A percentile compares a stretch with the other conserved stretches of the same genome.
Conservation (phyloP, 1,140 invertebrate species). For the Aradophagus sp. region DNA sequence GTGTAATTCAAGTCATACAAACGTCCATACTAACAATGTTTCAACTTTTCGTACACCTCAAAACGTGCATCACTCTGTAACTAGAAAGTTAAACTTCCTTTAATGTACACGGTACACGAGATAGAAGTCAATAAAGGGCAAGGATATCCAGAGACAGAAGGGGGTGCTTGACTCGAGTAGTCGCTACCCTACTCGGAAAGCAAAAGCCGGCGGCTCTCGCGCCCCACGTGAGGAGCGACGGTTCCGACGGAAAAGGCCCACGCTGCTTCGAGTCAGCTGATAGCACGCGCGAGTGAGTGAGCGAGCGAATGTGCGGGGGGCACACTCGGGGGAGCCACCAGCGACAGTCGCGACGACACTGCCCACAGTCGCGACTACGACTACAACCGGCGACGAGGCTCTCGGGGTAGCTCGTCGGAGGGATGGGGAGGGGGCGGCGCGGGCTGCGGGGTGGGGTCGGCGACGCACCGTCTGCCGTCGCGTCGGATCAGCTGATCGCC, state of each 20-base stretch:
- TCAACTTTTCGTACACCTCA: no score
- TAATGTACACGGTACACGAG: no score
- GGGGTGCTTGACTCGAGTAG: not conserved
- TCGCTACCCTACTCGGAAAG: no score
- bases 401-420: conserved; percentile 7
- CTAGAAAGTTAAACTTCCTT: no score
- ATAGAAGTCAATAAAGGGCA: no score
- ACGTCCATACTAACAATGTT: no score
- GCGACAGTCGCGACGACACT: not conserved
- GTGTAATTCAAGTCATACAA: no score
- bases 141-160: no score
- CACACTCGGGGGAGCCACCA: not conserved
- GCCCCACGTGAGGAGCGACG: no score
- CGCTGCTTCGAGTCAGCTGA: not conserved
- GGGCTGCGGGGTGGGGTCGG: conserved; percentile 36
- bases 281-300: not conserved
- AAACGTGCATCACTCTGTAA: no score
- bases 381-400: conserved; percentile 12
- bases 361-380: conserved; percentile 7
- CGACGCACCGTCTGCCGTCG: conserved; percentile 64
- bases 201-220: no score
- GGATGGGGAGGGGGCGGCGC: conserved; percentile 25
- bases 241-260: not conserved
- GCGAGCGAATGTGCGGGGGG: not conserved
- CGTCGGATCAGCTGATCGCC: conserved; percentile 66